These are phyloP conservation scores for Sinosuthora webbiana DNA, from an alignment of 2,113 vertebrate genomes.

Conservation along the genomic window DNA sequence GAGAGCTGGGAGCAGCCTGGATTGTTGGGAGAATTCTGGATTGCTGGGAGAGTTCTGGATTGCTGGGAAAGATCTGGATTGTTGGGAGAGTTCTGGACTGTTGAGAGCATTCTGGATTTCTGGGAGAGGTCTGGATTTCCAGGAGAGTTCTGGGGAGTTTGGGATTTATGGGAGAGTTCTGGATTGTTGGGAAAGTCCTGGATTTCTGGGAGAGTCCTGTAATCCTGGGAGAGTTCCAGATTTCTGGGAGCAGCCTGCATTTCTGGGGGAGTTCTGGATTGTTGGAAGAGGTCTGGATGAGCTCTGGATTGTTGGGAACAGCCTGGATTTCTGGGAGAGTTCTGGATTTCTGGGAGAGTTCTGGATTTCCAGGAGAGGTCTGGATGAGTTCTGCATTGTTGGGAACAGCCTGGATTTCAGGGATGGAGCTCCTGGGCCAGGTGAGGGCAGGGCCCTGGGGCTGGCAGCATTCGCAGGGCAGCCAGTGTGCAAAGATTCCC, in stretches of 20 bases:
- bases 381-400: accelerated
- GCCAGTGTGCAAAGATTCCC: neutral
- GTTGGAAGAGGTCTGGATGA: neutral
- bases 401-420: too few species aligned
- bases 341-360: accelerated
- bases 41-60: too few species aligned
- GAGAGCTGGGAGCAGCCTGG: accelerated
- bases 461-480: neutral
- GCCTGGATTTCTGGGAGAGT: accelerated
- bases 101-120: accelerated
- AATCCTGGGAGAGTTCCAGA: too few species aligned
- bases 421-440: neutral
- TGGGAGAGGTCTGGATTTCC: too few species aligned
- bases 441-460: neutral
- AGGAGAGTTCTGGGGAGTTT: neutral
- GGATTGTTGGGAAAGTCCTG: accelerated
- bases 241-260: accelerated
- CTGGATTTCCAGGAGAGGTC: too few species aligned
- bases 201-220: too few species aligned
- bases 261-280: neutral
- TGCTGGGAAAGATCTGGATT: neutral
- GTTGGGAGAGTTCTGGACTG: accelerated
- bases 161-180: neutral
- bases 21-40: too few species aligned
- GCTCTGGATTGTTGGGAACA: accelerated